A percentile compares a stretch with the other conserved stretches of the same genome.
Conservation (phyloP, 2,113 vertebrate genomes). For the Bos taurus region DNA sequence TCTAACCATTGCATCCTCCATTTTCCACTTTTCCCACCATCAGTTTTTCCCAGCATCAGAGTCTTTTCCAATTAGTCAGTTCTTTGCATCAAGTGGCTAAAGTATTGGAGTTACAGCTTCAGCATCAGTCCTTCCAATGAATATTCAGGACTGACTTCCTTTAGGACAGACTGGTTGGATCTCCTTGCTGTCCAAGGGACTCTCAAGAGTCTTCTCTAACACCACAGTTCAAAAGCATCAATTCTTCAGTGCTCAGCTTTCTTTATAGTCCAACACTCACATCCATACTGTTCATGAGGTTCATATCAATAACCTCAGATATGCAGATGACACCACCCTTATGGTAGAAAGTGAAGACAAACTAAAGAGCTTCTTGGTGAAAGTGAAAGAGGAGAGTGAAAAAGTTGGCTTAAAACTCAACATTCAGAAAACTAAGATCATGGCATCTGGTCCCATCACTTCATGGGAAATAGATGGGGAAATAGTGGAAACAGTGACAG, state of each 20-base stretch:
- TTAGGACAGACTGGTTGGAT: not conserved
- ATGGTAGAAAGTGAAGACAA: not conserved
- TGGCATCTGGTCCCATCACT: not conserved
- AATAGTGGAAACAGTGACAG: not conserved
- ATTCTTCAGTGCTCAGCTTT: not conserved
- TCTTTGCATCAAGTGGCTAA: not conserved
- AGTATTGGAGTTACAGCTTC: not conserved
- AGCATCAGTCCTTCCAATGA: not conserved
- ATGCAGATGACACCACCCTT: not conserved
- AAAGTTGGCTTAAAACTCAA: not conserved
- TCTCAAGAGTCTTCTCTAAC: not conserved
- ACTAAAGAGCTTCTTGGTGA: not conserved
- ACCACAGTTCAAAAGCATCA: not conserved
- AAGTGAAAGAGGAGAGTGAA: not conserved
- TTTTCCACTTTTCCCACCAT: not conserved
- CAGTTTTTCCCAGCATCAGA: not conserved
- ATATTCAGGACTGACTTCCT: not conserved
- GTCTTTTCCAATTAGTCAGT: not conserved
- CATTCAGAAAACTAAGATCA: not conserved
- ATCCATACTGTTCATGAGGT: not conserved
- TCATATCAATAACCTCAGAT: not conserved
- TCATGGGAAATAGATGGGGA: not conserved
- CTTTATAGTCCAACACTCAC: not conserved
- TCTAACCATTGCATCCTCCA: not conserved
- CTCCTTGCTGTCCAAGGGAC: not conserved